These are phyloP conservation scores for Dipodomys ordii DNA, from an alignment of 2,113 vertebrate species.

Conservation along the genomic window DNA sequence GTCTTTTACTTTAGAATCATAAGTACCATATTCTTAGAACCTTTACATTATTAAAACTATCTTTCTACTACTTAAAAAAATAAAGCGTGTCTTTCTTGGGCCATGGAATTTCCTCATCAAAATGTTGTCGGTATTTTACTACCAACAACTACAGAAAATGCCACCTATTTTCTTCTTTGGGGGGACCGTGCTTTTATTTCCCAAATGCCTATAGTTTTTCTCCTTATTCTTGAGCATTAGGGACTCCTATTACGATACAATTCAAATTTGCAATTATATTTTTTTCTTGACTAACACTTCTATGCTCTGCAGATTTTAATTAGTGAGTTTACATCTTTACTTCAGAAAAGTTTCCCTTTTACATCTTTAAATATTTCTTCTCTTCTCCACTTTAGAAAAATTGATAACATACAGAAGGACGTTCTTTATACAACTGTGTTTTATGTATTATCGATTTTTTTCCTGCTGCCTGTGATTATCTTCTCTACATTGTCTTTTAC, in stretches of 20 bases:
- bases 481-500: not conserved
- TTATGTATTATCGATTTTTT: not conserved
- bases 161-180: not conserved
- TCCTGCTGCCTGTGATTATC: not conserved
- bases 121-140: not conserved
- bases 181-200: not conserved
- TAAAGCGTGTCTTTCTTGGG: not conserved
- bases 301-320: not conserved
- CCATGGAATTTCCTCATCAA: not conserved
- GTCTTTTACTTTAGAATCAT: not conserved
- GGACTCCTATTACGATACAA: not conserved
- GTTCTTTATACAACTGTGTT: not conserved
- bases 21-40: not conserved
- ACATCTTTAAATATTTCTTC: conserved; percentile 25
- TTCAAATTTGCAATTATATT: not conserved
- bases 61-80: not conserved
- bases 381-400: not conserved
- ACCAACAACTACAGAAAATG: too few relatives aligned
- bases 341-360: not conserved
- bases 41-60: conserved; percentile 32
- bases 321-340: not conserved
- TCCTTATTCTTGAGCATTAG: not conserved
- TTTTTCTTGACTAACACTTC: conserved; percentile 38
- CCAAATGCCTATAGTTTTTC: not conserved
- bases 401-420: not conserved